Evolutionary conservation across 2,888 invertebrate species (phyloP), one percentile per base, ranked within the genome.

Genomic region (Synergus itoensis): DNA sequence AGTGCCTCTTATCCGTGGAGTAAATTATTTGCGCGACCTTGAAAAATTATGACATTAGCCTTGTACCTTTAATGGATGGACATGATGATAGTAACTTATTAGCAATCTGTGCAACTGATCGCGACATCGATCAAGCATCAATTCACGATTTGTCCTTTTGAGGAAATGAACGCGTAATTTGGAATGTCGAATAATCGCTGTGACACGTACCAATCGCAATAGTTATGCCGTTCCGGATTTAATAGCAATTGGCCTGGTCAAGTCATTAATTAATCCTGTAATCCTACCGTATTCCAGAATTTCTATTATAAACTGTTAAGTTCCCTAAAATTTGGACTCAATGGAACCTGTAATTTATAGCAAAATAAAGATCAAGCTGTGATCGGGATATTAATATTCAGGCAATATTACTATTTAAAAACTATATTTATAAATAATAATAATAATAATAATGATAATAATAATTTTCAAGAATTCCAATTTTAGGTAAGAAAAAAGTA

Each of bases 181-280:
- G 64, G 88, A 84, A 80, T 84, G 84, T 86, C 84, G 86, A 88
- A 87, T 85, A 87, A 88, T 89, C 87, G 87, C 86, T 83, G 84
- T 80, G 81, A 80, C 84, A 80, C 79, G 3, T 28, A 28, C 3
- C 87, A 88, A 88, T 89, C 86, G 86, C 81, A 86, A 87, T 87
- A 87, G 90, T 91, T 90, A 89, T 87, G 89, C 90, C 89, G 86
- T 84, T 83, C 83, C 85, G 80, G 80, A 83, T 76, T 77, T 82
- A 80, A 40, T 85, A 88, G 88, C 88, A 87, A 89, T 88, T 87
- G 88, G 88, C 88, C 84, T 86, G 84, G 63, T 85, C 83, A 83
- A 86, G 86, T 89, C 88, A 87, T 89, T 89, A 89, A 91, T 91
- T 90, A 90, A 89, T 89, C 88, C 86, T 84, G 84, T 87, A 87